Percentiles rank a stretch among this genome's conserved stretches.
Conservation (phyloP, 2,113 vertebrate species). For the Megaceryle torquata region DNA sequence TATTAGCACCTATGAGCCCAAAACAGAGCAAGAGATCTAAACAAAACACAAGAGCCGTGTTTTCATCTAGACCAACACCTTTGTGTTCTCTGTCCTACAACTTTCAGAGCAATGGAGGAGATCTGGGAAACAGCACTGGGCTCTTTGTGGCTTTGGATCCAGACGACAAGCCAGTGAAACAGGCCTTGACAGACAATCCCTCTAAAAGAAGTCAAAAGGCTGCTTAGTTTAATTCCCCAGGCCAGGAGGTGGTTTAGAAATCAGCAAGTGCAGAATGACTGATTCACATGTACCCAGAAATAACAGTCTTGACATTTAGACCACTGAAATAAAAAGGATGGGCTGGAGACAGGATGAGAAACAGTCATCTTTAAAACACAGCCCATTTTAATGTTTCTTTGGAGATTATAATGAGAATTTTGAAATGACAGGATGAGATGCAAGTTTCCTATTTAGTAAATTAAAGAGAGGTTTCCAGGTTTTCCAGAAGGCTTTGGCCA, state of each 20-base stretch:
- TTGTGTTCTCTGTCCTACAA: neutral
- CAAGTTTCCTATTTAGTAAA: constrained; percentile 34
- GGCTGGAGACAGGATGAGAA: neutral
- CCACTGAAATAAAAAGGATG: neutral
- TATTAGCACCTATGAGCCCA: neutral
- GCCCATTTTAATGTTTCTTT: neutral
- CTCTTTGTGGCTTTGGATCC: neutral
- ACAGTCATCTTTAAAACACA: neutral
- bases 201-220: neutral
- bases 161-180: neutral
- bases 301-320: neutral
- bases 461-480: constrained; percentile 33
- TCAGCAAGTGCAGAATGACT: neutral
- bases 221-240: neutral
- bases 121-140: neutral
- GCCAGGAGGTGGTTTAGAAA: neutral
- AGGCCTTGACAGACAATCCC: neutral
- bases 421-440: neutral
- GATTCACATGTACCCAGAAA: constrained; percentile 2
- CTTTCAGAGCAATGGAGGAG: neutral
- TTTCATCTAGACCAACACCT: neutral
- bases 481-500: neutral
- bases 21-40: neutral
- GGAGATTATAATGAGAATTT: neutral
- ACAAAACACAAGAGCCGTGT: neutral